Conservation (phyloP, 2,113 vertebrate species). For the Melierax canorus region DNA sequence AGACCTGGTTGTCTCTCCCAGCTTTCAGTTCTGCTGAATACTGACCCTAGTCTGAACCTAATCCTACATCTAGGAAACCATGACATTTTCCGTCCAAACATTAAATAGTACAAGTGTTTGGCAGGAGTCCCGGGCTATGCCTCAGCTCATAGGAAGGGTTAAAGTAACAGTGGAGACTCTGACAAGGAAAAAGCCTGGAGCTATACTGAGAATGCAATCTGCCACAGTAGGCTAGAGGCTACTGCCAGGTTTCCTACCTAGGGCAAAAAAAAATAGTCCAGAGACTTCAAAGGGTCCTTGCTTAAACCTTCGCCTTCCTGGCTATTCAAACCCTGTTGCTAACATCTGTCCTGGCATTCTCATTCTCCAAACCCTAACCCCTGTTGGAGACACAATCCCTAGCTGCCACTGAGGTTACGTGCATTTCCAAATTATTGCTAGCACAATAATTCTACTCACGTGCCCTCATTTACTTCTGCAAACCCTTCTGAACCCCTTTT, state of each 20-base stretch:
- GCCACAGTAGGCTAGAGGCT: not conserved
- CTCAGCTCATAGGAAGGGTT: not conserved
- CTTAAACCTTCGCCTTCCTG: not conserved
- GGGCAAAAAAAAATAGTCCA: not conserved
- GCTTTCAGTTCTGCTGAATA: not conserved
- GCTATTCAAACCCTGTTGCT: not conserved
- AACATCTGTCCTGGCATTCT: not conserved
- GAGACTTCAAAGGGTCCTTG: not conserved
- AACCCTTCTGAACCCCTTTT: not conserved
- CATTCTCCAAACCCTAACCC: not conserved
- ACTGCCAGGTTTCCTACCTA: not conserved
- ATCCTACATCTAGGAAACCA: not conserved
- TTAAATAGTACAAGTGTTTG: not conserved
- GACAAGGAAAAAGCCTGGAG: not conserved
- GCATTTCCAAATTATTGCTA: not conserved
- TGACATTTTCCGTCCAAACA: not conserved
- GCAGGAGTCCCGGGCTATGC: not conserved
- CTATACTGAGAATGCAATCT: not conserved
- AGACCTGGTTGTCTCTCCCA: not conserved
- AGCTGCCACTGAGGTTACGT: not conserved
- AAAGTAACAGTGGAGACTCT: not conserved
- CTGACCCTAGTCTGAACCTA: not conserved
- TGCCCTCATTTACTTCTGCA: fast-evolving
- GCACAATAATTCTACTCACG: not conserved
- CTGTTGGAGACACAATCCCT: not conserved